Conservation (phyloP, 2,797 vertebrate genomes). For the Arnoldichthys spilopterus region DNA sequence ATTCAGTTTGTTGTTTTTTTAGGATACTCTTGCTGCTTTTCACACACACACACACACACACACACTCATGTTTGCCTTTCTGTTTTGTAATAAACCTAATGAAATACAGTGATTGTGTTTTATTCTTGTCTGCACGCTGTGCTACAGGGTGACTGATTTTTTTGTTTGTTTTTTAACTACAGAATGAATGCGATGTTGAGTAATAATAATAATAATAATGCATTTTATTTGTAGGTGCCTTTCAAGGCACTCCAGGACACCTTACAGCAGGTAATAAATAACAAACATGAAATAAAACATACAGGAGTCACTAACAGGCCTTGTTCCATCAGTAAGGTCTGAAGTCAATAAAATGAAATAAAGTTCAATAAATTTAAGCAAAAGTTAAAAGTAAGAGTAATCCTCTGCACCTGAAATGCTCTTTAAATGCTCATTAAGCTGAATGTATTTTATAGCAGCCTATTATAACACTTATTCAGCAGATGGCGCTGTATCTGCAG, state of each 20-base stretch:
- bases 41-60: conserved; percentile 18
- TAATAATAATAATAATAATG: too few relatives aligned
- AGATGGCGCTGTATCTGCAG: not conserved
- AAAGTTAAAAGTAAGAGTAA: too few relatives aligned
- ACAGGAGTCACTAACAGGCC: too few relatives aligned
- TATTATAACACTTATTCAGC: not conserved
- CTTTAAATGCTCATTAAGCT: not conserved
- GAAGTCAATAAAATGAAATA: too few relatives aligned
- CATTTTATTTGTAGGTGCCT: too few relatives aligned
- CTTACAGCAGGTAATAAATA: too few relatives aligned
- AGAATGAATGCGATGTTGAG: not conserved
- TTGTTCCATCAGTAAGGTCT: too few relatives aligned
- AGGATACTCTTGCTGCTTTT: conserved; percentile 42
- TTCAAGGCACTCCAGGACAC: too few relatives aligned
- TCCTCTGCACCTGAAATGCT: not conserved
- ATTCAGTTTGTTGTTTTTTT: conserved; percentile 34
- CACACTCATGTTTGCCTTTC: conserved; percentile 55
- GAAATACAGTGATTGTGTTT: conserved; percentile 30
- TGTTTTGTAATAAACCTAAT: conserved; percentile 59
- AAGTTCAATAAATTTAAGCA: too few relatives aligned
- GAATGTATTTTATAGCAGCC: too few relatives aligned
- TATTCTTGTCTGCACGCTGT: not conserved
- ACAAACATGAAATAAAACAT: too few relatives aligned
- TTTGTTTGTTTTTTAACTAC: not conserved
- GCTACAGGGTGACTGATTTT: not conserved